phyloP scores from a whole-genome alignment of 2,888 invertebrate genomes.

The Loripinus fragilis region DNA sequence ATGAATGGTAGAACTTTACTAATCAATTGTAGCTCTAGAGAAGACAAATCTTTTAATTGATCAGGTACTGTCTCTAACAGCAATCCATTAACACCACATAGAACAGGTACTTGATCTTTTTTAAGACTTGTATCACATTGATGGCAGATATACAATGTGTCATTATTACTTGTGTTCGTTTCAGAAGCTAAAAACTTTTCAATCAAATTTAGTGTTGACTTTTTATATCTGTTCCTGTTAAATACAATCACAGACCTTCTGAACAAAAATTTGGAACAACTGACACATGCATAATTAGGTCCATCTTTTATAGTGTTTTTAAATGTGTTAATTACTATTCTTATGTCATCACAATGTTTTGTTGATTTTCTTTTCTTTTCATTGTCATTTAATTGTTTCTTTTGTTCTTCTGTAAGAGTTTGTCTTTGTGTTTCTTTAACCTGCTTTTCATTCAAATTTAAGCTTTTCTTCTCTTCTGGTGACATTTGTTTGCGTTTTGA shows the following conservation, averaged over 20 bases:
- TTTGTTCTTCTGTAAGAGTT: slow-evolving; percentile 16
- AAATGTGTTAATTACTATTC: slow-evolving; percentile 27
- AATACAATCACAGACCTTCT: background rate
- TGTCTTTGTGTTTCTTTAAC: background rate
- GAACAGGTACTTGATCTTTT: slow-evolving; percentile 13
- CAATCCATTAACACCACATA: slow-evolving; percentile 20
- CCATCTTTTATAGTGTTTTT: slow-evolving; percentile 27
- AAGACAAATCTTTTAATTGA: slow-evolving; percentile 20
- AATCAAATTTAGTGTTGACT: background rate
- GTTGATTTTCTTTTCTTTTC: background rate
- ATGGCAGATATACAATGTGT: slow-evolving; percentile 22
- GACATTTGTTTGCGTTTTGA: background rate
- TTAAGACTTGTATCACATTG: slow-evolving; percentile 27
- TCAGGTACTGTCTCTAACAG: slow-evolving; percentile 26
- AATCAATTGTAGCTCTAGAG: slow-evolving; percentile 30
- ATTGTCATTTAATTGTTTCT: background rate
- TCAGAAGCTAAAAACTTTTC: background rate
- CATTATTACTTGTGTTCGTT: background rate
- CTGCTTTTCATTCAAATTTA: background rate
- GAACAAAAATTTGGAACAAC: slow-evolving; percentile 11
- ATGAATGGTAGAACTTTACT: slow-evolving; percentile 36
- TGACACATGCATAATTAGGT: background rate
- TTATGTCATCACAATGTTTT: slow-evolving; percentile 3
- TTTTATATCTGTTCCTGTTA: slow-evolving; percentile 5
- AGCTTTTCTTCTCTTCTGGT: background rate